phyloP scores from a whole-genome alignment of 2,888 invertebrate genomes.

The Cephonodes hylas region DNA sequence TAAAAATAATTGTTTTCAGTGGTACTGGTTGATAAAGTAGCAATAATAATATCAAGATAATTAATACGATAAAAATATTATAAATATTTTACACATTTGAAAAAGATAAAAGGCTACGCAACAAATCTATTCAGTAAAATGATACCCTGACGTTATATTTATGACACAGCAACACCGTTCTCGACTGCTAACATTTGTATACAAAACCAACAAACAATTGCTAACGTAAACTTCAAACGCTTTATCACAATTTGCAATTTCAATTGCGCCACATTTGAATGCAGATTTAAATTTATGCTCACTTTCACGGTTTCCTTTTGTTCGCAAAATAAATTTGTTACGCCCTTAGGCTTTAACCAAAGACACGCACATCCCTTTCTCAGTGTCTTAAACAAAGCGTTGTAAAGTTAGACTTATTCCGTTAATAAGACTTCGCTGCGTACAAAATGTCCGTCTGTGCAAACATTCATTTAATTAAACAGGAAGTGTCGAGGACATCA shows the following conservation, averaged over 20 bases:
- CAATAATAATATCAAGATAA: too few species aligned
- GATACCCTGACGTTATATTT: background rate
- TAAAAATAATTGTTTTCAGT: too few species aligned
- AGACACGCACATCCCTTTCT: slow-evolving; percentile 24
- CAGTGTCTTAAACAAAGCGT: slow-evolving; percentile 30
- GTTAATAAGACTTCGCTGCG: slow-evolving; percentile 40
- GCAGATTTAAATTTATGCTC: background rate
- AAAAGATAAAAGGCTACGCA: too few species aligned
- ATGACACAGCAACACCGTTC: too few species aligned
- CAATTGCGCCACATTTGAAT: slow-evolving; percentile 17
- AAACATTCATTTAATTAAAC: slow-evolving; percentile 62
- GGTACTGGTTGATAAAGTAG: too few species aligned
- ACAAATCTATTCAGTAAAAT: too few species aligned
- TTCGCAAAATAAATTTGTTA: slow-evolving; percentile 17
- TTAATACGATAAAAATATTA: too few species aligned
- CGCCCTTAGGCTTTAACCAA: slow-evolving; percentile 24
- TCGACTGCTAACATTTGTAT: background rate
- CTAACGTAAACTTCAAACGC: background rate
- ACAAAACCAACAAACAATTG: background rate
- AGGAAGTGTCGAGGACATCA: slow-evolving; percentile 55
- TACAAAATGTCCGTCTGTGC: slow-evolving; percentile 45
- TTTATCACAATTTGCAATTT: slow-evolving; percentile 12
- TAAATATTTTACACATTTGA: background rate
- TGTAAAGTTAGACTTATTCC: slow-evolving; percentile 30
- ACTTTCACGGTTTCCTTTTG: slow-evolving; percentile 12